Base-by-base conservation (phyloP, 2,888 invertebrate species). In the Alviniconcha strummeri region DNA sequence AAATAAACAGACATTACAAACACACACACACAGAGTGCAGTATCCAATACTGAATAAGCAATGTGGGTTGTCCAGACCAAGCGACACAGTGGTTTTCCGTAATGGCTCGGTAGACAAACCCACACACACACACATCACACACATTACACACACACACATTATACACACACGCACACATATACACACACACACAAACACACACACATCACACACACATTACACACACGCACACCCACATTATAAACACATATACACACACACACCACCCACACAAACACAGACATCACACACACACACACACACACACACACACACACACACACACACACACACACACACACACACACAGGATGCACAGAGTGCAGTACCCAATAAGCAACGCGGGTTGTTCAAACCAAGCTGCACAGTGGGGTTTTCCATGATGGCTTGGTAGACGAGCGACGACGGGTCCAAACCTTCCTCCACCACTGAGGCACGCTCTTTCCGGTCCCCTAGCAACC, bases 331-430 rank as follows among this genome's bases (percentile, higher is more conserved):
- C 8, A 52, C 1, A n/a, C 36, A 36, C 15, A 56, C 72, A 64
- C 11, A 67, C 64, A 69, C 6, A 6, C 55, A 54, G 9, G 54
- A 4, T 0, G 3, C 36, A 36, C 36, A 36, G 36, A 36, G 36
- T 36, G 36, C 36, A 92, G 90, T 91, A 96, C 96, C 95, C 88
- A 96, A 93, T 87, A 96, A 94, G 88, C 96, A 95, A 92, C 95
- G 95, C 17, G 96, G 96, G 93, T 95, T 96, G 88, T 95, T 95
- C 19, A 96, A 94, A 85, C 95, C 96, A 80, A 96, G 94, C 90
- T 96, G 96, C 85, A 96, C 95, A 85, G 95, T 95, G 76, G 96
- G 95, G 93, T 96, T 95, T 82, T 94, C 94, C 91, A 96, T 95
- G 86, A 96, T 95, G 71, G 96, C 95, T 89, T 95, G 95, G 86